Evolutionary conservation across 2,888 invertebrate genomes (phyloP).

Genomic region (Drosophila paranaensis): DNA sequence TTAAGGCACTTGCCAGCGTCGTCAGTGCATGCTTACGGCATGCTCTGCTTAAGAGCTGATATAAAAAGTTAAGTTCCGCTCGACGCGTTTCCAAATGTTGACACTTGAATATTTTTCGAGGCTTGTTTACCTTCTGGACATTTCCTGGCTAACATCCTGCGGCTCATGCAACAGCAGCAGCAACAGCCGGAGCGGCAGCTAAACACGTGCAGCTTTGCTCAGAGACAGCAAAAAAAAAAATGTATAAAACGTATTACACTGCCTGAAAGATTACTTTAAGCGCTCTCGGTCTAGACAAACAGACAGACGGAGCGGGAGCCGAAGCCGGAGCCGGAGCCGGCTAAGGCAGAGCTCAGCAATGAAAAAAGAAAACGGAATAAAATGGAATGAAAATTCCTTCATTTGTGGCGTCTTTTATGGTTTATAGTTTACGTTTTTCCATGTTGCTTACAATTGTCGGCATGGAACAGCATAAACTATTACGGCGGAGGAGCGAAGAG

Average conservation of each 20-base stretch:
- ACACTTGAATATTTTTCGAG: constrained; percentile 46
- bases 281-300: constrained; percentile 22
- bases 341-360: not conserved
- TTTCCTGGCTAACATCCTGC: constrained; percentile 59
- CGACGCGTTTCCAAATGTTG: constrained; percentile 53
- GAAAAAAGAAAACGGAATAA: constrained; percentile 8
- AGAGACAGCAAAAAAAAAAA: constrained; percentile 7
- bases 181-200: constrained; percentile 16
- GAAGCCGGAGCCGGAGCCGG: not conserved
- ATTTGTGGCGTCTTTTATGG: constrained; percentile 27
- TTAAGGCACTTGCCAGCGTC: constrained; percentile 38
- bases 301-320: constrained; percentile 4
- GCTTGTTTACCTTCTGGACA: constrained; percentile 57
- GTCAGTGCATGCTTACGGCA: constrained; percentile 11
- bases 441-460: constrained; percentile 26
- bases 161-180: constrained; percentile 35
- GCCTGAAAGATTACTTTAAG: constrained; percentile 15
- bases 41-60: constrained; percentile 45
- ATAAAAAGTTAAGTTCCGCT: constrained; percentile 48
- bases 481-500: not conserved
- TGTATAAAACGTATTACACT: constrained; percentile 17
- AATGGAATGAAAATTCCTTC: constrained; percentile 30
- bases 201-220: constrained; percentile 19
- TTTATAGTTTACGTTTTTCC: constrained; percentile 22
- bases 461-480: constrained; percentile 30